phyloP scores from a whole-genome alignment of 1,140 invertebrate genomes.

The Oncopeltus fasciatus region DNA sequence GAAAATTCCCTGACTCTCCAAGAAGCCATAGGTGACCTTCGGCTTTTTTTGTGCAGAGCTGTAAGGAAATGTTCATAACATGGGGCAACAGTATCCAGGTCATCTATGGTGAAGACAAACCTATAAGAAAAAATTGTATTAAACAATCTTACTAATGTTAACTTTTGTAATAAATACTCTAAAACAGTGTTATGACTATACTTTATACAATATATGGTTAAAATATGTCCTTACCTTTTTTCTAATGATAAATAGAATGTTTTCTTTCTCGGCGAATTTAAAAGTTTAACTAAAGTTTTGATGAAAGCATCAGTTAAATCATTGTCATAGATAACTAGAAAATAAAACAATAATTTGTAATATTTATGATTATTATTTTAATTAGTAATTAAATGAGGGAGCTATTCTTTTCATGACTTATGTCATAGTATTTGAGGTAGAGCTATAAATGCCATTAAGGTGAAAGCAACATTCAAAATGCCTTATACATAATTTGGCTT shows the following conservation, averaged over 20 bases:
- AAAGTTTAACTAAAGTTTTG: constrained; percentile 49
- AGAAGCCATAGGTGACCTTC: constrained; percentile 30
- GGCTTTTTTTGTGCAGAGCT: constrained; percentile 36
- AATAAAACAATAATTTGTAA: constrained; percentile 23
- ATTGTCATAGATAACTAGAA: constrained; percentile 74
- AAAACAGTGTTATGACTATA: not conserved
- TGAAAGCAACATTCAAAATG: too few species aligned
- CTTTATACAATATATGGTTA: not conserved
- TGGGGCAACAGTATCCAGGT: constrained; percentile 63
- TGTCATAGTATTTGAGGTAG: too few species aligned
- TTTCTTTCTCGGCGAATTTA: constrained; percentile 42
- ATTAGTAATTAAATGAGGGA: too few species aligned
- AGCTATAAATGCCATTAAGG: too few species aligned
- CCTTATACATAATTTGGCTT: too few species aligned
- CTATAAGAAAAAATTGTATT: constrained; percentile 24
- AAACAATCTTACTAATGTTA: not conserved
- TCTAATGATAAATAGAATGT: constrained; percentile 65
- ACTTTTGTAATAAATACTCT: not conserved
- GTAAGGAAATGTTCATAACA: constrained; percentile 70
- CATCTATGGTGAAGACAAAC: constrained; percentile 66
- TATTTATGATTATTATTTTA: too few species aligned
- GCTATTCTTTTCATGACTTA: too few species aligned
- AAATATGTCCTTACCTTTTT: constrained; percentile 40
- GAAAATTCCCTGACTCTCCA: constrained; percentile 47
- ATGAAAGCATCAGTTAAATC: constrained; percentile 70